These are phyloP conservation scores for Nothoprocta pentlandii DNA, from an alignment of 2,113 vertebrate genomes.

Conservation along the genomic window DNA sequence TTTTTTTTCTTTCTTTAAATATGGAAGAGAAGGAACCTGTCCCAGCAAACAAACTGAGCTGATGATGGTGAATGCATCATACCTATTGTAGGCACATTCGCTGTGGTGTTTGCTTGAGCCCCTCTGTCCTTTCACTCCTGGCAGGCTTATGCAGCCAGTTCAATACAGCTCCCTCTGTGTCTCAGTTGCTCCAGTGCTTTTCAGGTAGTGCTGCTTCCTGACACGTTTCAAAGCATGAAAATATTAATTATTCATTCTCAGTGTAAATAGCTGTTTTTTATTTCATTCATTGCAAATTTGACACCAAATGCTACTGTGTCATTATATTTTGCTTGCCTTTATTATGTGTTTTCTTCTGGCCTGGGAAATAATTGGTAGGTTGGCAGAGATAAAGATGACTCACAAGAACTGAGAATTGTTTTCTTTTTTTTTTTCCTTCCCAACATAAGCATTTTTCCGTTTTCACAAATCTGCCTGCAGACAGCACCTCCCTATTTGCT, in stretches of 20 bases:
- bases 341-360: not conserved
- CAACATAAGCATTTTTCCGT: slow-evolving; percentile 32
- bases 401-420: not conserved
- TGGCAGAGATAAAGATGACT: slow-evolving; percentile 15
- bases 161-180: not conserved
- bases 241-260: slow-evolving; percentile 16
- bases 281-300: not conserved
- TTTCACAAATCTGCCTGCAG: not conserved
- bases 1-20: not conserved
- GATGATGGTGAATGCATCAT: not conserved
- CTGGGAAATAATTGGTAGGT: not conserved
- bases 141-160: not conserved
- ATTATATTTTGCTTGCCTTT: not conserved
- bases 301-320: not conserved
- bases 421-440: not conserved
- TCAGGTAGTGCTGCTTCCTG: not conserved
- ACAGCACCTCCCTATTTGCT: not conserved
- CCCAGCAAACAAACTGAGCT: not conserved
- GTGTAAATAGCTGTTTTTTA: not conserved
- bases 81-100: not conserved
- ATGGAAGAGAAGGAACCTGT: not conserved
- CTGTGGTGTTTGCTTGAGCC: not conserved
- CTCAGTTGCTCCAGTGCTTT: not conserved
- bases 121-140: not conserved
- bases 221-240: not conserved